phyloP scores from a whole-genome alignment of 2,888 invertebrate species.

The Papilio demoleus region DNA sequence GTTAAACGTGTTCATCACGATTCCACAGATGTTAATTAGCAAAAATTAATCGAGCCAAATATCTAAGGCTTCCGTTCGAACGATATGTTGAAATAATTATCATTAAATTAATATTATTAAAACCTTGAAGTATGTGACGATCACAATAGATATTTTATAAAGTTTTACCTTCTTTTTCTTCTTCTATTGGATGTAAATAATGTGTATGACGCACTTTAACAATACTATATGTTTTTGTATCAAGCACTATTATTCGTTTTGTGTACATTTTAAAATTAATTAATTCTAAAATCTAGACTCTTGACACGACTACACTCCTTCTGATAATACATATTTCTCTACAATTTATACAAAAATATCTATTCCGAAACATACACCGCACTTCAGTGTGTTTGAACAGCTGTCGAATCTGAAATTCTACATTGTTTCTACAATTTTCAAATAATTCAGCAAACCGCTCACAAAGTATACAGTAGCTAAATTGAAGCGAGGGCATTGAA shows the following conservation, averaged over 20 bases:
- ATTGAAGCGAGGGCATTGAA: conserved; percentile 66
- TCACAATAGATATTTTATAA: conserved; percentile 7
- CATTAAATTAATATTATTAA: conserved; percentile 3
- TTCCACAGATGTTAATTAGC: conserved; percentile 1
- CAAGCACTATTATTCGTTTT: conserved; percentile 63
- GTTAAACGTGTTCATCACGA: conserved; percentile 4
- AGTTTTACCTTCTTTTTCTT: conserved; percentile 68
- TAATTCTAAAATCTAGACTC: background rate
- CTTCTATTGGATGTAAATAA: conserved; percentile 69
- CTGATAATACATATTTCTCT: conserved; percentile 25
- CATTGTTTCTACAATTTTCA: conserved; percentile 37
- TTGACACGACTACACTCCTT: conserved; percentile 11
- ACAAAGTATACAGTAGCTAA: conserved; percentile 54
- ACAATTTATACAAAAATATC: conserved; percentile 47
- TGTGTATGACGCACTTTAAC: conserved; percentile 71
- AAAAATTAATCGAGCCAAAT: conserved; percentile 12
- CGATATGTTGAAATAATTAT: conserved; percentile 3
- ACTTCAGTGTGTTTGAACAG: conserved; percentile 71
- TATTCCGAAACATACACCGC: conserved; percentile 62
- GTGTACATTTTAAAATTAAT: conserved; percentile 58
- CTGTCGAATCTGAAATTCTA: conserved; percentile 64
- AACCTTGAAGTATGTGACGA: background rate
- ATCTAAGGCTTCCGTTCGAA: conserved; percentile 5
- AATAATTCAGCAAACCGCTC: conserved; percentile 51
- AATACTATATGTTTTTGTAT: conserved; percentile 67